A percentile compares a stretch with the other conserved stretches of the same genome.
phyloP scores from a whole-genome alignment of 2,888 invertebrate genomes.

The Eupithecia abbreviata region DNA sequence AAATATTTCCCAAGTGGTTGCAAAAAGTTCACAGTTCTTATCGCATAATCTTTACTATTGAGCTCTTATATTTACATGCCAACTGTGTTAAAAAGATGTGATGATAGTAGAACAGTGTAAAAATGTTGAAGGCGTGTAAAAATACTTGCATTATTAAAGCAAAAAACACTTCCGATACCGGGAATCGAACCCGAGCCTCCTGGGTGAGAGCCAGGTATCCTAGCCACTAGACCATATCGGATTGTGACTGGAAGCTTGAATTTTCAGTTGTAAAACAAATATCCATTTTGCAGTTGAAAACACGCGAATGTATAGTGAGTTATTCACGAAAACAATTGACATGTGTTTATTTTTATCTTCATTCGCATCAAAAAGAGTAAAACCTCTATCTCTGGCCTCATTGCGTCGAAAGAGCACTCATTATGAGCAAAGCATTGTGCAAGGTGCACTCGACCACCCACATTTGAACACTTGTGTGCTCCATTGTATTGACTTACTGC shows the following conservation, averaged over 20 bases:
- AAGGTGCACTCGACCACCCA: conserved; percentile 72
- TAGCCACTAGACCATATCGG: conserved; percentile 87
- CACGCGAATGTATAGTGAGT: neutral
- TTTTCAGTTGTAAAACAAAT: neutral
- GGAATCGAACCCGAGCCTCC: conserved; percentile 86
- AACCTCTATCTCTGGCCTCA: conserved; percentile 51
- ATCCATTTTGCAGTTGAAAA: neutral
- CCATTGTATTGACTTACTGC: conserved; percentile 58
- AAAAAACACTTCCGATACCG: conserved; percentile 79
- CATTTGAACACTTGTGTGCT: conserved; percentile 50
- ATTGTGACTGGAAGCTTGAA: conserved; percentile 23
- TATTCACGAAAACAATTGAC: neutral
- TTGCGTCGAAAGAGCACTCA: conserved; percentile 51
- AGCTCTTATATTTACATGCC: conserved; percentile 55
- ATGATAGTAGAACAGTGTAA: conserved; percentile 50
- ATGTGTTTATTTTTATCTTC: conserved; percentile 14
- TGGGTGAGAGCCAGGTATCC: conserved; percentile 89
- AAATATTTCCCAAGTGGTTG: conserved; percentile 54
- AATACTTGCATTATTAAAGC: conserved; percentile 12
- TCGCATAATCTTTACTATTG: conserved; percentile 52
- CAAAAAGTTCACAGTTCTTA: conserved; percentile 61
- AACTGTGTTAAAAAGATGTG: conserved; percentile 56
- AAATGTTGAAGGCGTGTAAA: conserved; percentile 37
- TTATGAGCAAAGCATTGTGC: conserved; percentile 62
- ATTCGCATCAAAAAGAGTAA: conserved; percentile 30